phyloP scores from a whole-genome alignment of 2,888 invertebrate genomes.

The Rapana venosa region DNA sequence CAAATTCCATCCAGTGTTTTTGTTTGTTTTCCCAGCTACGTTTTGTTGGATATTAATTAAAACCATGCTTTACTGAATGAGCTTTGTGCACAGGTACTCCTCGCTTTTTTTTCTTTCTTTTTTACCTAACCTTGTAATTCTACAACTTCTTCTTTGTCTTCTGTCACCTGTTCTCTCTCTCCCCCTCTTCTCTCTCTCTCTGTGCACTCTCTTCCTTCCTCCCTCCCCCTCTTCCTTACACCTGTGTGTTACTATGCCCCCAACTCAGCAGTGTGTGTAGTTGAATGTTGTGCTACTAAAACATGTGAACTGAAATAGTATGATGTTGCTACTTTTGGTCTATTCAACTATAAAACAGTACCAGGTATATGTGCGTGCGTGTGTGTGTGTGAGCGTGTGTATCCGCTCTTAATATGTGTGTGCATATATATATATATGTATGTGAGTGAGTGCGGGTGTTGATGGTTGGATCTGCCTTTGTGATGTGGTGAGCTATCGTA shows the following conservation, averaged over 20 bases:
- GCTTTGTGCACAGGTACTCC: too few relatives aligned
- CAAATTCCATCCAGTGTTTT: neutral
- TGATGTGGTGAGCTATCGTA: neutral
- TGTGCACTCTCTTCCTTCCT: neutral
- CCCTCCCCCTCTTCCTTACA: neutral
- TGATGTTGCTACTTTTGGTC: slow-evolving; percentile 23
- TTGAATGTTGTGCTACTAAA: slow-evolving; percentile 42
- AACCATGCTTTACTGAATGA: neutral
- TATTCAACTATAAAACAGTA: slow-evolving; percentile 20
- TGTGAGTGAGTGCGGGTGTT: neutral
- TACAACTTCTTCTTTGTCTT: neutral
- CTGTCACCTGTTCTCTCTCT: neutral
- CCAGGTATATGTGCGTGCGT: slow-evolving; percentile 13
- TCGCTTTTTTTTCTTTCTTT: neutral
- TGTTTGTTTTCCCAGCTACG: neutral
- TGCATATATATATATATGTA: too few relatives aligned
- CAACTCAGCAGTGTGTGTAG: slow-evolving; percentile 32
- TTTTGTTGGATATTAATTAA: neutral
- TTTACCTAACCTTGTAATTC: neutral
- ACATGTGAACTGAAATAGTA: slow-evolving; percentile 23
- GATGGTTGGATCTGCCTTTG: neutral
- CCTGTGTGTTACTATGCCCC: neutral
- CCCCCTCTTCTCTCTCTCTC: neutral
- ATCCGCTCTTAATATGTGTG: neutral
- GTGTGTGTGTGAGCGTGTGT: neutral